Conservation (phyloP, 2,797 vertebrate genomes). For the Trachurus trachurus region DNA sequence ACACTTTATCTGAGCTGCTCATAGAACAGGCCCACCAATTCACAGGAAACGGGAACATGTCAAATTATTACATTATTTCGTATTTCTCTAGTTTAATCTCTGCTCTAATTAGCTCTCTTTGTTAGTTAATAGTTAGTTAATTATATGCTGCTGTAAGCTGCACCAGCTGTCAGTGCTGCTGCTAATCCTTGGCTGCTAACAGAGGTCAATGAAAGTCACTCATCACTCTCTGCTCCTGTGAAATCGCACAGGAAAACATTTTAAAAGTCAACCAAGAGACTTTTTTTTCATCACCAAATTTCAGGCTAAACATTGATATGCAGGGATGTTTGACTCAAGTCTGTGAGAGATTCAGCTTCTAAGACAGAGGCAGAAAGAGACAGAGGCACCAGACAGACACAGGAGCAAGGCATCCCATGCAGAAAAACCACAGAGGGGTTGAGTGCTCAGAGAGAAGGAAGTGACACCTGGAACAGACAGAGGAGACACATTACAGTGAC, state of each 20-base stretch:
- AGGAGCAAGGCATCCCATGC: constrained; percentile 31
- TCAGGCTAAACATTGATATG: neutral
- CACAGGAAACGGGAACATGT: neutral
- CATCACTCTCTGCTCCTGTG: neutral
- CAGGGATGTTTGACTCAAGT: constrained; percentile 29
- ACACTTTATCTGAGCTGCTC: neutral
- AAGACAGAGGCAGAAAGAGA: constrained; percentile 9
- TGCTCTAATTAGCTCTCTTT: constrained; percentile 34
- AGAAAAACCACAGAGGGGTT: constrained; percentile 13
- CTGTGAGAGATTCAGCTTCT: constrained; percentile 18
- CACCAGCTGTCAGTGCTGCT: constrained; percentile 51
- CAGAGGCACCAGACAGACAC: constrained; percentile 27
- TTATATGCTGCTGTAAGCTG: constrained; percentile 35
- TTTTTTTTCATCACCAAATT: neutral
- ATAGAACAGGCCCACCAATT: neutral
- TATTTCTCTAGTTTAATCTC: neutral
- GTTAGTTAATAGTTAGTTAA: constrained; percentile 38
- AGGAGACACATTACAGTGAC: constrained; percentile 41
- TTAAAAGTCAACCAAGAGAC: neutral
- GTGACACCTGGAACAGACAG: constrained; percentile 47
- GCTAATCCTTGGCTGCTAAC: constrained; percentile 41
- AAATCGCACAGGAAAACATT: constrained; percentile 16
- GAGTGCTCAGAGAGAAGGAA: constrained; percentile 31
- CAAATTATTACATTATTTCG: neutral
- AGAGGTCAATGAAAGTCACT: constrained; percentile 42